A percentile compares a stretch with the other conserved stretches of the same genome.
Evolutionary conservation across 2,797 vertebrate genomes (phyloP).

Genomic region (Gila robusta): DNA sequence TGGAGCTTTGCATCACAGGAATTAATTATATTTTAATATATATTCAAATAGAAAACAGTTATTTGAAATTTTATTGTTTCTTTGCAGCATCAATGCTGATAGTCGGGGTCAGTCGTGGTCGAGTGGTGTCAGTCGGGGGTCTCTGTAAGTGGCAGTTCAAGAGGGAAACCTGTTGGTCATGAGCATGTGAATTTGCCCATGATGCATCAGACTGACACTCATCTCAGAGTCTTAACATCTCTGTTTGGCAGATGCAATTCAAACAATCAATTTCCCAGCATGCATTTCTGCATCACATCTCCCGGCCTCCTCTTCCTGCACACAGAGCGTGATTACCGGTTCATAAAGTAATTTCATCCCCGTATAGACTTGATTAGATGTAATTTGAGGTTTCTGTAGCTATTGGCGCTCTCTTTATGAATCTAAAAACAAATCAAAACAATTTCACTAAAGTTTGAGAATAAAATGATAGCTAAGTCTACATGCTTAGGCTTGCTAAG

Average conservation of each 20-base stretch:
- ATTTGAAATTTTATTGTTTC: background rate
- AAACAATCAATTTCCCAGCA: conserved; percentile 47
- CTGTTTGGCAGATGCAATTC: conserved; percentile 17
- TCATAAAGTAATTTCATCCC: conserved; percentile 11
- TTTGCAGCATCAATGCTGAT: background rate
- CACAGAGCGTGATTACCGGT: conserved; percentile 16
- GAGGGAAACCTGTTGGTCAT: conserved; percentile 17
- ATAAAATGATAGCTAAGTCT: background rate
- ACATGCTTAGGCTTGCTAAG: background rate
- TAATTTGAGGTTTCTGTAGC: conserved; percentile 30
- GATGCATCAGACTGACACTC: conserved; percentile 21
- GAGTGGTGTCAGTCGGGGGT: background rate
- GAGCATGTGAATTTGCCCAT: conserved; percentile 14
- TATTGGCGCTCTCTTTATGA: conserved; percentile 2
- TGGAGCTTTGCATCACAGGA: background rate
- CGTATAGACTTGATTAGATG: conserved; percentile 15
- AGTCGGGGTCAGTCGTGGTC: background rate
- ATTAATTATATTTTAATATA: background rate
- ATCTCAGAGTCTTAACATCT: conserved; percentile 16
- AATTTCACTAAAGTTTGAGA: background rate
- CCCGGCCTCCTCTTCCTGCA: conserved; percentile 13
- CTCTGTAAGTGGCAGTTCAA: background rate
- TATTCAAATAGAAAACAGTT: background rate
- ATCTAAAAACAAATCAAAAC: conserved; percentile 29
- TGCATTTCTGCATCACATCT: conserved; percentile 22